Percentiles rank a stretch among this genome's conserved stretches.
These are phyloP conservation scores for Condylostylus longicornis DNA, from an alignment of 1,140 invertebrate genomes.

Conservation along the genomic window DNA sequence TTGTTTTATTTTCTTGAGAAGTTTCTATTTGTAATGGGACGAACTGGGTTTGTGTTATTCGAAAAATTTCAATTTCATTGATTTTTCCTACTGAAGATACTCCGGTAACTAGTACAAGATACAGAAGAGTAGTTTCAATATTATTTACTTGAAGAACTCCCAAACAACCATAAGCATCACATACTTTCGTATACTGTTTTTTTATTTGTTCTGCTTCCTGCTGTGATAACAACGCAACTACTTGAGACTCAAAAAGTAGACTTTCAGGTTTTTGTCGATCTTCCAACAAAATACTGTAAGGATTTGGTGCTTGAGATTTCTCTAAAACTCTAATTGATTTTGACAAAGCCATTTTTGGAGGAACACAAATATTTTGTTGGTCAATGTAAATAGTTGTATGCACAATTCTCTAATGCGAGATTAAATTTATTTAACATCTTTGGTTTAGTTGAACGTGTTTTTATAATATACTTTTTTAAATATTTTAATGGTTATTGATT, in stretches of 20 bases:
- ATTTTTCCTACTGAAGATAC: slow-evolving; percentile 92
- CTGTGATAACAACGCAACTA: slow-evolving; percentile 52
- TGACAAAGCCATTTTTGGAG: slow-evolving; percentile 72
- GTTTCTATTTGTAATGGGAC: slow-evolving; percentile 61
- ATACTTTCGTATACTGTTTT: slow-evolving; percentile 71
- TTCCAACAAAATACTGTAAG: slow-evolving; percentile 80
- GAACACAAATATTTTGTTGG: no score
- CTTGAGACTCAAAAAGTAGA: slow-evolving; percentile 79
- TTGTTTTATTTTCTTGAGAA: slow-evolving; percentile 61
- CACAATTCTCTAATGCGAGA: no score
- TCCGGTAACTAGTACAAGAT: slow-evolving; percentile 83
- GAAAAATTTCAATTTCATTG: slow-evolving; percentile 80
- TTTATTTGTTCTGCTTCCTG: slow-evolving; percentile 79
- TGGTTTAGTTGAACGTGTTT: no score
- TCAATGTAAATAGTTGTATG: no score
- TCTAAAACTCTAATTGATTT: slow-evolving; percentile 82
- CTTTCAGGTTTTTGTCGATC: slow-evolving; percentile 66
- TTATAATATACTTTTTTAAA: no score
- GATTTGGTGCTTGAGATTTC: slow-evolving; percentile 65
- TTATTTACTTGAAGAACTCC: slow-evolving; percentile 77
- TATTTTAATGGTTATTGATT: no score
- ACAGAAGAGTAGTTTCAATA: slow-evolving; percentile 67
- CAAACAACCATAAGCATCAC: slow-evolving; percentile 86
- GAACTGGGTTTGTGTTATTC: slow-evolving; percentile 82
- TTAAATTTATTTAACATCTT: no score